phyloP scores from a whole-genome alignment of 2,113 vertebrate genomes.

The Paradisaea rubra region DNA sequence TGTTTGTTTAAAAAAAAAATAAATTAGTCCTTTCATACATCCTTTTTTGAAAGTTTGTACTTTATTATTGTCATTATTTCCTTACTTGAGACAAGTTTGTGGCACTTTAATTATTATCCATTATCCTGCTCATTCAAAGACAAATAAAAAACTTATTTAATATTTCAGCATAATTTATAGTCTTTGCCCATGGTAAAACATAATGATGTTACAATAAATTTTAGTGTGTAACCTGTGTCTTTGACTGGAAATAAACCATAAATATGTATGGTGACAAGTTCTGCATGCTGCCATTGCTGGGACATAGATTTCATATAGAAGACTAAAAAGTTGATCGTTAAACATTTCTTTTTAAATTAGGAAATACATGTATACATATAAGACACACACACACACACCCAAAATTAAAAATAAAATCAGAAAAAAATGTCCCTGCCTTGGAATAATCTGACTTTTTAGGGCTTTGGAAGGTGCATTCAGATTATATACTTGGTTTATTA shows the following conservation, averaged over 20 bases:
- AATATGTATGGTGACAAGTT: not conserved
- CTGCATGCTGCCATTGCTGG: not conserved
- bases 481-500: not conserved
- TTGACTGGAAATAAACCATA: not conserved
- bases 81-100: conserved; percentile 5
- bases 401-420: not conserved
- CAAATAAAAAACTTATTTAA: not conserved
- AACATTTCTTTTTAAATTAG: not conserved
- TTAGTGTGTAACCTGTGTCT: not conserved
- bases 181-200: not conserved
- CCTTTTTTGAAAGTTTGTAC: not conserved
- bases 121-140: not conserved
- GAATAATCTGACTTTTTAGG: not conserved
- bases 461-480: not conserved
- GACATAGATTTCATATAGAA: not conserved
- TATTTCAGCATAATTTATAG: not conserved
- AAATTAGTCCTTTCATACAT: not conserved
- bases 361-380: not conserved
- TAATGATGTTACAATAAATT: not conserved
- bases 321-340: not conserved
- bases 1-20: not conserved
- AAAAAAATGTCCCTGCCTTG: not conserved
- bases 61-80: not conserved
- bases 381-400: not conserved
- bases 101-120: conserved; percentile 31